phyloP scores from a whole-genome alignment of 2,113 vertebrate species.

The Phoxinus phoxinus region DNA sequence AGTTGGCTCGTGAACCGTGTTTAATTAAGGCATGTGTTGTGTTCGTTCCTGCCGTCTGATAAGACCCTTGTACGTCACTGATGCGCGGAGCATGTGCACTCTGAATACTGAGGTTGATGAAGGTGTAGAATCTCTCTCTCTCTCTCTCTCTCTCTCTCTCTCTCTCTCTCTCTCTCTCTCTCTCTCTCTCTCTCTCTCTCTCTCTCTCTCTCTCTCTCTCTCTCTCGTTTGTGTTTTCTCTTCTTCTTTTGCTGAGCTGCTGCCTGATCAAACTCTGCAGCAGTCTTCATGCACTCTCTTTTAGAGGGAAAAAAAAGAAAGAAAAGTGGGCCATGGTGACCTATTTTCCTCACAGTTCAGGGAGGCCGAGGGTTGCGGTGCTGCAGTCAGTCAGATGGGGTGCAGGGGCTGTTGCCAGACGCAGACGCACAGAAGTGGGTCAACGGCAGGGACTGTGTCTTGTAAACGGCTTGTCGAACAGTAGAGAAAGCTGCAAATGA shows the following conservation, averaged over 20 bases:
- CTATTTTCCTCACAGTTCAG: conserved; percentile 83
- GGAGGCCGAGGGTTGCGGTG: conserved; percentile 78
- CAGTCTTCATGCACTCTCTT: conserved; percentile 71
- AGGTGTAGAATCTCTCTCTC: conserved; percentile 47
- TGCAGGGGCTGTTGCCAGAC: conserved; percentile 76
- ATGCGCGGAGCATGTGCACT: conserved; percentile 42
- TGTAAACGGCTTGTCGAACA: conserved; percentile 78
- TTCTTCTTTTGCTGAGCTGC: conserved; percentile 43
- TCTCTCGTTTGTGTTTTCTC: conserved; percentile 10
- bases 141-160: not conserved
- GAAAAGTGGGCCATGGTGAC: conserved; percentile 81
- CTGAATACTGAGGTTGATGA: conserved; percentile 56
- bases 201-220: too few relatives aligned
- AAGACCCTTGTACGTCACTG: conserved; percentile 59
- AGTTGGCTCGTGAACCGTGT: conserved; percentile 42
- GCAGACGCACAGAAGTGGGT: conserved; percentile 79
- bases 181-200: too few relatives aligned
- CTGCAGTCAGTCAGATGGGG: conserved; percentile 78
- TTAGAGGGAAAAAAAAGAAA: conserved; percentile 53
- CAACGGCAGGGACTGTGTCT: conserved; percentile 77
- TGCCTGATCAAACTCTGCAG: conserved; percentile 72
- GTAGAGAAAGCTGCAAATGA: conserved; percentile 78
- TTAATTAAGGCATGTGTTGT: conserved; percentile 62
- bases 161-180: too few relatives aligned
- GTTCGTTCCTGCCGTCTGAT: conserved; percentile 63